These are phyloP conservation scores for Stramonita haemastoma DNA, from an alignment of 2,888 invertebrate species.

Conservation along the genomic window DNA sequence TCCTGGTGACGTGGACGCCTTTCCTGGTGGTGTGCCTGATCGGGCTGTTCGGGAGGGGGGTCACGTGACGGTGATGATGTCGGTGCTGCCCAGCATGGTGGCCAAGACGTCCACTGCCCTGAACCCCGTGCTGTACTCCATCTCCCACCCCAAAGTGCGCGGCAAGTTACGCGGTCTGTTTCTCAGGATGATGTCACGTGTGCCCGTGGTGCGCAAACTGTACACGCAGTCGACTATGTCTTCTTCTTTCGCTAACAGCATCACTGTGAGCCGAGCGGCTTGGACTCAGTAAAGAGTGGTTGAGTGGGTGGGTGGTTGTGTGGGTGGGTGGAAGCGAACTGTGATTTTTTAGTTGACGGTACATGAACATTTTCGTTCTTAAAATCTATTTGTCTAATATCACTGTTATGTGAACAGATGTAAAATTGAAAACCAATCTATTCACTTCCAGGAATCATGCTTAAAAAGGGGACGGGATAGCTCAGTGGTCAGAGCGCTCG, in stretches of 20 bases:
- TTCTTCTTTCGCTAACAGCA: neutral
- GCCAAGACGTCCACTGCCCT: constrained; percentile 84
- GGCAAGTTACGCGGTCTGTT: constrained; percentile 11
- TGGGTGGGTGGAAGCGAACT: too few species aligned
- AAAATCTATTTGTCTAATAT: too few species aligned
- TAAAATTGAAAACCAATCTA: too few species aligned
- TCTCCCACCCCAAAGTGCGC: constrained; percentile 53
- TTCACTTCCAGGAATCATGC: too few species aligned
- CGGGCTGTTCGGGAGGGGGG: constrained; percentile 83
- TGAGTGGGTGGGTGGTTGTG: too few species aligned
- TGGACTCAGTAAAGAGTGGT: too few species aligned
- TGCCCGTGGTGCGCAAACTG: neutral
- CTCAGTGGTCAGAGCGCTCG: too few species aligned
- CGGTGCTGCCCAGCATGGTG: constrained; percentile 85
- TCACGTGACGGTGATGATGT: constrained; percentile 83
- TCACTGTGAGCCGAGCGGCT: neutral
- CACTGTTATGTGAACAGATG: too few species aligned
- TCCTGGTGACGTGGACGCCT: constrained; percentile 90
- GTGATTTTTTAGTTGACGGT: too few species aligned
- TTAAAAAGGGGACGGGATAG: too few species aligned
- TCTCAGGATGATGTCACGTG: neutral
- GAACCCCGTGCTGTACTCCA: constrained; percentile 78
- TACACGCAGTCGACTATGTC: neutral
- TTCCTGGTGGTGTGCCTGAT: constrained; percentile 87
- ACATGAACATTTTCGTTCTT: too few species aligned